These are phyloP conservation scores for Auanema sp. DNA, from an alignment of 2,888 invertebrate genomes.

Conservation along the genomic window DNA sequence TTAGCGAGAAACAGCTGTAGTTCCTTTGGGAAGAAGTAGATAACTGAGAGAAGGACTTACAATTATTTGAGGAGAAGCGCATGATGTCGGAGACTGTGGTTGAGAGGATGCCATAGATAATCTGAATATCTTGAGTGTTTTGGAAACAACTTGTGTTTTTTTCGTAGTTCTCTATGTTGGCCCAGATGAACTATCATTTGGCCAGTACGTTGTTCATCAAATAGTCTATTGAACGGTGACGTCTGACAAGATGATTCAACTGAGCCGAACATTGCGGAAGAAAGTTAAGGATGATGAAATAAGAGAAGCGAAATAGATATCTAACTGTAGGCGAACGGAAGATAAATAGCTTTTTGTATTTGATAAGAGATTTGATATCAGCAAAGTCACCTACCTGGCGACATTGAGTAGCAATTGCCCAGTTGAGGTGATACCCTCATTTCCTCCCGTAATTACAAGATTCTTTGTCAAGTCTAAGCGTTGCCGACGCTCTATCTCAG, in stretches of 20 bases:
- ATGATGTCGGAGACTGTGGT: conserved; percentile 20
- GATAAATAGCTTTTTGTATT: too few relatives aligned
- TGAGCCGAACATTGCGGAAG: not conserved
- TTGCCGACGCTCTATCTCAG: conserved; percentile 50
- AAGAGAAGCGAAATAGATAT: not conserved
- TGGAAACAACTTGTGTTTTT: not conserved
- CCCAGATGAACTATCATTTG: not conserved
- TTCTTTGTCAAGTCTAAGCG: conserved; percentile 37
- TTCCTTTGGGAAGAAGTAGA: conserved; percentile 23
- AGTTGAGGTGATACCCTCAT: conserved; percentile 37
- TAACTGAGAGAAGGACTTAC: conserved; percentile 28
- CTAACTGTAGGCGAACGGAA: too few relatives aligned
- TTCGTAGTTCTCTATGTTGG: not conserved
- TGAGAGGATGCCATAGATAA: conserved; percentile 38
- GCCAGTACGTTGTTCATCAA: not conserved
- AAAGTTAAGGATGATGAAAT: conserved; percentile 6
- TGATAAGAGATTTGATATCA: too few relatives aligned
- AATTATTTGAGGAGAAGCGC: conserved; percentile 31
- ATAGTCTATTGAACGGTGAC: not conserved
- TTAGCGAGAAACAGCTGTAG: conserved; percentile 32
- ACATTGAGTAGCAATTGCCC: conserved; percentile 45
- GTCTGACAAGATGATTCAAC: not conserved
- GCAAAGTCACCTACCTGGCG: conserved; percentile 26
- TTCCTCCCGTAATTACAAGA: conserved; percentile 34
- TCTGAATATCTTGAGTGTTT: conserved; percentile 16